Conservation (phyloP, 2,888 invertebrate species). For the Leptinotarsa peninsularis region DNA sequence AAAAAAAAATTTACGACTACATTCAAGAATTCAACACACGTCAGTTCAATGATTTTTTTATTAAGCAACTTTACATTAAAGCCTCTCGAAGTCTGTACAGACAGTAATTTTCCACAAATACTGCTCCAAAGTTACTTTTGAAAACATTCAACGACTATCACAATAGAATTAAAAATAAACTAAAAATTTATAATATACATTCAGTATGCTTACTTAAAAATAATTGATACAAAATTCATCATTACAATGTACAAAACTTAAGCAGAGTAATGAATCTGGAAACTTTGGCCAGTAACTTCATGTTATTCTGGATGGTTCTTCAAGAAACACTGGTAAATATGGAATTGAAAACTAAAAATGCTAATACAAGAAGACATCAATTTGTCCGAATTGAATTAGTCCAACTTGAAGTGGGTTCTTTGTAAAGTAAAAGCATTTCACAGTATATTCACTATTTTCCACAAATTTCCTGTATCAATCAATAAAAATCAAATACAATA, state of each 20-base stretch:
- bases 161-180: constrained; percentile 31
- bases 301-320: too few species aligned
- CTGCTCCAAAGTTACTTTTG: constrained; percentile 31
- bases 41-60: constrained; percentile 57
- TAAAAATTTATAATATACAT: constrained; percentile 38
- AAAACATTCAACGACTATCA: constrained; percentile 43
- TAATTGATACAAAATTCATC: constrained; percentile 13
- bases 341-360: too few species aligned
- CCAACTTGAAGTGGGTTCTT: too few species aligned
- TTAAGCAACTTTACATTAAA: constrained; percentile 67
- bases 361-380: too few species aligned
- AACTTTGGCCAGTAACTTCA: not conserved
- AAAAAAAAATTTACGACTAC: too few species aligned
- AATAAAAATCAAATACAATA: too few species aligned
- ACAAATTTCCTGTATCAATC: too few species aligned
- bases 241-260: not conserved
- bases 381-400: too few species aligned
- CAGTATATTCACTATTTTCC: too few species aligned
- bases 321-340: too few species aligned
- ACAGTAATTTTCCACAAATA: constrained; percentile 61
- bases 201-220: constrained; percentile 7
- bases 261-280: not conserved
- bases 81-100: constrained; percentile 66
- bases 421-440: too few species aligned
- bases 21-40: too few species aligned